Evolutionary conservation across 2,888 invertebrate genomes (phyloP).

Genomic region (Heterodera filipjevi): DNA sequence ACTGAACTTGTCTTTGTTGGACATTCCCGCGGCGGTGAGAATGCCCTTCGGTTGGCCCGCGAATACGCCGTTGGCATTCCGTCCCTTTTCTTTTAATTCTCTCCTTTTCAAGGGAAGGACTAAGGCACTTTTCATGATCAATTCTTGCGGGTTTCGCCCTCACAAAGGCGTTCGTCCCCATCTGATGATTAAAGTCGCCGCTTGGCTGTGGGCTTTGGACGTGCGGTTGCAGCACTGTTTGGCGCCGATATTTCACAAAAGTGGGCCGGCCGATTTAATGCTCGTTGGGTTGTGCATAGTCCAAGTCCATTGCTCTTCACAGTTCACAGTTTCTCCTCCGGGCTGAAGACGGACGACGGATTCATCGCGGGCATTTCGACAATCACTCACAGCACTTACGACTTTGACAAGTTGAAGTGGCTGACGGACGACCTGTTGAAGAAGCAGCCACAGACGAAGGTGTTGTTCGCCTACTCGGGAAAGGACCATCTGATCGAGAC

Average conservation of each 20-base stretch:
- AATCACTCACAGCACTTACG: conserved; percentile 29
- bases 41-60: conserved; percentile 47
- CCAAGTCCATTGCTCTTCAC: not conserved
- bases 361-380: conserved; percentile 35
- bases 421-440: conserved; percentile 31
- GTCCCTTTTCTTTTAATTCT: not conserved
- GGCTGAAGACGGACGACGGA: conserved; percentile 11
- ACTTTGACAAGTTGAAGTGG: conserved; percentile 36
- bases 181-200: conserved; percentile 2
- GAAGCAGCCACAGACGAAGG: not conserved
- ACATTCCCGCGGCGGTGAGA: conserved; percentile 46
- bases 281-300: not conserved
- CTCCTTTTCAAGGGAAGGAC: not conserved
- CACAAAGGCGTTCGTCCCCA: conserved; percentile 40
- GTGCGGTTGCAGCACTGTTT: not conserved
- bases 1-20: conserved; percentile 44
- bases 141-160: conserved; percentile 42
- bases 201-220: conserved; percentile 24
- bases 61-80: conserved; percentile 37
- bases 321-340: not conserved
- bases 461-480: conserved; percentile 37
- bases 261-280: not conserved
- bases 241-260: not conserved
- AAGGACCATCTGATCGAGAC: conserved; percentile 42
- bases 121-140: conserved; percentile 36